These are phyloP conservation scores for Aurelia sp. DNA, from an alignment of 30 jellyfish, hydroid and myxozoan genomes.

Conservation along the genomic window DNA sequence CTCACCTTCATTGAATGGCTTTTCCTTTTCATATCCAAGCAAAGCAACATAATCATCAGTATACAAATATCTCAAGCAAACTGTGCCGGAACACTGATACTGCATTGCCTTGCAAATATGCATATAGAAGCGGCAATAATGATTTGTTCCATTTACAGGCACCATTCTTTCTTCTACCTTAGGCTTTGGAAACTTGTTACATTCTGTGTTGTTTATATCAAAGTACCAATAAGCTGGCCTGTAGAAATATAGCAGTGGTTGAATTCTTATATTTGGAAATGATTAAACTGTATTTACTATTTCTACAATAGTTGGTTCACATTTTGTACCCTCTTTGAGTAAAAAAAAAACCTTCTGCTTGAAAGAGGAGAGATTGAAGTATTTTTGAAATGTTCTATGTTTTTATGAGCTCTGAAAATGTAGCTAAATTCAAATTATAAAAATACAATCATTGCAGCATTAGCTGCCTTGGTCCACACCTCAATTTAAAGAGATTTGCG, in stretches of 20 bases:
- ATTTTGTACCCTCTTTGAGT: no score
- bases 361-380: no score
- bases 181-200: constrained; percentile 50
- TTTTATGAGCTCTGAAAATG: no score
- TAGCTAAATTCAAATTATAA: no score
- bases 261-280: no score
- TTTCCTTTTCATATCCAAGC: constrained; percentile 59
- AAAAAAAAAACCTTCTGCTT: no score
- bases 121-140: constrained; percentile 84
- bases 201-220: constrained; percentile 48
- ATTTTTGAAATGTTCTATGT: no score
- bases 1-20: constrained; percentile 87
- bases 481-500: no score
- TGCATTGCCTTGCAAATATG: constrained; percentile 73
- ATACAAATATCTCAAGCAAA: constrained; percentile 71
- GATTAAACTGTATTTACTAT: no score
- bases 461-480: no score
- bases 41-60: constrained; percentile 71
- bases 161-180: background rate
- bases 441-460: no score
- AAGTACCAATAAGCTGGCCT: constrained; percentile 75
- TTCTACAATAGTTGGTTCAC: no score
- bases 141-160: constrained; percentile 37
- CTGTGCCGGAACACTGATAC: constrained; percentile 91
- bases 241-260: background rate